These are phyloP conservation scores for Acanthococcus lagerstroemiae DNA, from an alignment of 2,888 invertebrate species.

Conservation along the genomic window DNA sequence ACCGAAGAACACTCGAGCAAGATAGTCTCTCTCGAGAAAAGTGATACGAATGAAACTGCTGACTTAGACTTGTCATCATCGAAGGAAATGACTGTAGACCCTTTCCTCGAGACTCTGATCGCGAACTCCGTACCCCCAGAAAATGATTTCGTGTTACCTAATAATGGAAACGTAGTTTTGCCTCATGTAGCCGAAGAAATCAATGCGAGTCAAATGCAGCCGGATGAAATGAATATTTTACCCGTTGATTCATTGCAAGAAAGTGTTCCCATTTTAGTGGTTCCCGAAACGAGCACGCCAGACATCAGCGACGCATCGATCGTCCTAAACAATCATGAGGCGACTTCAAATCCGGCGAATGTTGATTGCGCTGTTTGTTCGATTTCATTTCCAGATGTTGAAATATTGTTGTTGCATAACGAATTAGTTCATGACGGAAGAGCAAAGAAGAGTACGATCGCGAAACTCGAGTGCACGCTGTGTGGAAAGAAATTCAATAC, in stretches of 20 bases:
- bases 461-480: conserved; percentile 56
- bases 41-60: no score
- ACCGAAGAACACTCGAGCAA: no score
- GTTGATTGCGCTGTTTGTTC: conserved; percentile 47
- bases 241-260: neutral
- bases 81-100: no score
- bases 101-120: no score
- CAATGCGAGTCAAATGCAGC: no score
- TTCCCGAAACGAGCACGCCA: neutral
- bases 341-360: no score
- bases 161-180: no score
- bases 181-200: no score
- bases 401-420: conserved; percentile 63
- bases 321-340: neutral
- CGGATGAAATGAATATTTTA: conserved; percentile 3
- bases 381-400: conserved; percentile 57
- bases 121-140: no score
- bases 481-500: conserved; percentile 72
- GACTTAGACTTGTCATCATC: no score
- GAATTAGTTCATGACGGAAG: conserved; percentile 53
- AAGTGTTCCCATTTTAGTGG: neutral
- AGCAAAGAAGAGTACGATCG: conserved; percentile 36
- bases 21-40: no score
- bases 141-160: no score
- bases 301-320: neutral